phyloP scores from a whole-genome alignment of 2,888 invertebrate species.

The Tenthredo scrophulariae region DNA sequence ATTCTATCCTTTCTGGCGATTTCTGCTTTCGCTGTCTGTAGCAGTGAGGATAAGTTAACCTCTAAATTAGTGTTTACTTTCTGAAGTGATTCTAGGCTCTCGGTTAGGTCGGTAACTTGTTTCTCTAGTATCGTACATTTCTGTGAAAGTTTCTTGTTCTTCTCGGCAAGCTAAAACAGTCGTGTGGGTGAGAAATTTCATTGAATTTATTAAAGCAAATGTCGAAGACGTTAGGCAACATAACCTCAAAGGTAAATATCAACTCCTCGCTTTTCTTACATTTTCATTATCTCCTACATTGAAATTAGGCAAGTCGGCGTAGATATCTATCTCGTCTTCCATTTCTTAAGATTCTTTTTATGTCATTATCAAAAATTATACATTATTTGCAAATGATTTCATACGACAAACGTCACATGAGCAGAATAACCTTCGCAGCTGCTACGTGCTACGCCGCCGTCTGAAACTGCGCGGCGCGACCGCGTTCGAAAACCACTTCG shows the following conservation, averaged over 20 bases:
- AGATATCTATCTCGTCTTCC: constrained; percentile 75
- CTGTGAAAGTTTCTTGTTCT: constrained; percentile 63
- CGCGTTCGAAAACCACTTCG: neutral
- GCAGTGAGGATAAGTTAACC: constrained; percentile 78
- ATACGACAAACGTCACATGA: constrained; percentile 32
- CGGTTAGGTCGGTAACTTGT: constrained; percentile 64
- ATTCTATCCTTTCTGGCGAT: constrained; percentile 78
- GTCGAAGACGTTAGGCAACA: constrained; percentile 50
- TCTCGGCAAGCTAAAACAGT: constrained; percentile 69
- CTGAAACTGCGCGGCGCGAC: neutral
- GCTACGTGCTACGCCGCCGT: neutral
- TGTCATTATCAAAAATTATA: neutral
- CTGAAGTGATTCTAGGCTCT: constrained; percentile 64
- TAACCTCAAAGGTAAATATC: constrained; percentile 57
- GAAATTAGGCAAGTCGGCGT: constrained; percentile 75
- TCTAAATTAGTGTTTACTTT: constrained; percentile 73
- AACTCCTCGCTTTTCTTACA: constrained; percentile 51
- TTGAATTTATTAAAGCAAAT: neutral
- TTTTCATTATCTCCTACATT: constrained; percentile 57
- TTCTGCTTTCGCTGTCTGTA: constrained; percentile 79
- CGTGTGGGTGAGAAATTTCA: neutral
- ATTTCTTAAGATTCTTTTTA: constrained; percentile 7
- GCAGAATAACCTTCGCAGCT: constrained; percentile 11
- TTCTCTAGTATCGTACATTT: constrained; percentile 68
- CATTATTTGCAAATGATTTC: neutral